Evolutionary conservation across 2,113 vertebrate genomes (phyloP).

Genomic region (Notiomystis cincta): DNA sequence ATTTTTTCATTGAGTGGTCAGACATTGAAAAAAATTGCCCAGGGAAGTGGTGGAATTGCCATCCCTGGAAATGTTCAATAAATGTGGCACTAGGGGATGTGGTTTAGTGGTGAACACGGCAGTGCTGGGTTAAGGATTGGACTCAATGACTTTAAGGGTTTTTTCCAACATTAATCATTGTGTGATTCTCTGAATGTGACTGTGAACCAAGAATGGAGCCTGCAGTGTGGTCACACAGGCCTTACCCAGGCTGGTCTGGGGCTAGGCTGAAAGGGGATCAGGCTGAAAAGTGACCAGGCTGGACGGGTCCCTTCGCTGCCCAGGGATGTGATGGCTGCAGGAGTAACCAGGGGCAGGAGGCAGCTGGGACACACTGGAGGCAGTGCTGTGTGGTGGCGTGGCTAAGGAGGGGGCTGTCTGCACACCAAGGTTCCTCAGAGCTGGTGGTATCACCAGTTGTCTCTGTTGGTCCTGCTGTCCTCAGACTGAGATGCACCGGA

Average conservation of each 20-base stretch:
- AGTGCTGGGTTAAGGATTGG: background rate
- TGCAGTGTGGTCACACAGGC: background rate
- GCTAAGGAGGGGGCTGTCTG: background rate
- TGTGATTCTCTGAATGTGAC: background rate
- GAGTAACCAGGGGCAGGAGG: background rate
- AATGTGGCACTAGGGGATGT: no score
- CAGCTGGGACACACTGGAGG: background rate
- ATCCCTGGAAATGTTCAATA: background rate
- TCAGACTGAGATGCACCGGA: fast-evolving
- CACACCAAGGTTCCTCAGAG: background rate
- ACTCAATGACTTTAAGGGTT: background rate
- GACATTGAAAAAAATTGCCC: background rate
- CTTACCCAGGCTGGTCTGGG: background rate
- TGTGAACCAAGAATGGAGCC: background rate
- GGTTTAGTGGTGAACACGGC: background rate
- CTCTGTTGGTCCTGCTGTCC: fast-evolving
- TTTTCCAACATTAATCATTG: background rate
- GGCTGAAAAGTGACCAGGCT: background rate
- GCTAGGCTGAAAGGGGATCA: no score
- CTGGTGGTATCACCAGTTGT: background rate
- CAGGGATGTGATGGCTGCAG: fast-evolving
- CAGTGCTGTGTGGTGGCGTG: background rate
- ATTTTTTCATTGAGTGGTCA: background rate
- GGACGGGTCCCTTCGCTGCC: background rate
- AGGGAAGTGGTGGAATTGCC: background rate